Conservation (phyloP, 2,113 vertebrate species). For the Beaufortia kweichowensis region DNA sequence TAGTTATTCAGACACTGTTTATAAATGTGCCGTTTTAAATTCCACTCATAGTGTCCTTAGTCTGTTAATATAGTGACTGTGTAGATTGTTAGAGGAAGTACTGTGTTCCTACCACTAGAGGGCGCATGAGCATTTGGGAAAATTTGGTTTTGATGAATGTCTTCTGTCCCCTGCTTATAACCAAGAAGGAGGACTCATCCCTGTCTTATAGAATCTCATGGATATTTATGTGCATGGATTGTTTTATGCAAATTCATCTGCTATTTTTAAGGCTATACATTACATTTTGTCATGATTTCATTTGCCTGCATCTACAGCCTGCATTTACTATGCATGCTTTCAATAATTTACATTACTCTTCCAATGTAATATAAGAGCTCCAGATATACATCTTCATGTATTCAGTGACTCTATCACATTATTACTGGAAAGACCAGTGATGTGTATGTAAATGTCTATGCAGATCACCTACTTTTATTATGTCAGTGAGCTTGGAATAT, state of each 20-base stretch:
- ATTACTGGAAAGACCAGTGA: constrained; percentile 10
- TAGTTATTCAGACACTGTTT: neutral
- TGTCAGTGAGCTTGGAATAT: neutral
- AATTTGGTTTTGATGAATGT: constrained; percentile 46
- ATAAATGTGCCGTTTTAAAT: neutral
- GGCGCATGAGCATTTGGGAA: constrained; percentile 33
- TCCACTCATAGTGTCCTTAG: neutral
- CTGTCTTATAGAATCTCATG: constrained; percentile 41
- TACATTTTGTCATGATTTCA: constrained; percentile 45
- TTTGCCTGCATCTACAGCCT: constrained; percentile 28
- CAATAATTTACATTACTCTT: constrained; percentile 48
- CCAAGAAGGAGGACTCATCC: constrained; percentile 32
- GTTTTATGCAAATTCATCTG: constrained; percentile 40
- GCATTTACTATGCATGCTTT: constrained; percentile 46
- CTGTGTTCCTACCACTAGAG: constrained; percentile 48
- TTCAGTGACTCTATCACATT: constrained; percentile 48
- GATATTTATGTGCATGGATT: constrained; percentile 46
- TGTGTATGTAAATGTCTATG: constrained; percentile 2
- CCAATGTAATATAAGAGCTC: constrained; percentile 10
- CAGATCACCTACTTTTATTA: constrained; percentile 16
- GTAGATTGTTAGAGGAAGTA: too few species aligned
- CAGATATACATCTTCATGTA: constrained; percentile 38
- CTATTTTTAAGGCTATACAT: constrained; percentile 36
- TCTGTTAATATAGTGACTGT: neutral
- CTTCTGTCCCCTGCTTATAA: constrained; percentile 50